A percentile compares a stretch with the other conserved stretches of the same genome.
Conservation (phyloP, 2,797 vertebrate genomes). For the Podarcis lilfordi region DNA sequence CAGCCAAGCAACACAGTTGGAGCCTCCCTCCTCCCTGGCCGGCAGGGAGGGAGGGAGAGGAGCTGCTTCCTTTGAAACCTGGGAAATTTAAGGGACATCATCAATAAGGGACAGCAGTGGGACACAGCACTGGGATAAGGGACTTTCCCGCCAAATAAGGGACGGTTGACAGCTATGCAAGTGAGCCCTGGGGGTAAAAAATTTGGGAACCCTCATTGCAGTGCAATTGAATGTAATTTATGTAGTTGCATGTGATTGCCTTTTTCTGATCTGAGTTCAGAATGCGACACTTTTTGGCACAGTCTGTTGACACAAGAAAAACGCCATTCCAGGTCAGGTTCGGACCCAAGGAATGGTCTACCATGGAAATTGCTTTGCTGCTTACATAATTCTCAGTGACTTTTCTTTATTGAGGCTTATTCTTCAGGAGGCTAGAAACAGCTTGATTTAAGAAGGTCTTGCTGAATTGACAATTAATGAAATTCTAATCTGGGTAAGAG, state of each 20-base stretch:
- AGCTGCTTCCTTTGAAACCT: too few species aligned
- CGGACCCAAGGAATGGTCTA: conserved; percentile 11
- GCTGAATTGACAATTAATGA: conserved; percentile 48
- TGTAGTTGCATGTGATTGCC: conserved; percentile 21
- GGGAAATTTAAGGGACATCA: too few species aligned
- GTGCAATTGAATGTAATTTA: conserved; percentile 50
- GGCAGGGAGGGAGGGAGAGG: too few species aligned
- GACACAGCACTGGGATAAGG: too few species aligned
- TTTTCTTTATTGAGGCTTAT: conserved; percentile 9
- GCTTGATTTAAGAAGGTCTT: conserved; percentile 60
- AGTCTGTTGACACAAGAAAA: conserved; percentile 36
- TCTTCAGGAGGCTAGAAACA: conserved; percentile 32
- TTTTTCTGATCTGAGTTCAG: conserved; percentile 22
- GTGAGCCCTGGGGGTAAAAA: too few species aligned
- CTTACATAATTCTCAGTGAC: background rate
- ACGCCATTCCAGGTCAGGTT: background rate
- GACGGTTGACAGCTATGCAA: too few species aligned
- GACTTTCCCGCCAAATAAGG: too few species aligned
- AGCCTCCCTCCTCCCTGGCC: too few species aligned
- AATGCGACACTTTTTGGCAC: background rate
- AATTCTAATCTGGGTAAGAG: conserved; percentile 46
- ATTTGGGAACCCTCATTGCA: background rate
- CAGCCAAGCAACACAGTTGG: too few species aligned
- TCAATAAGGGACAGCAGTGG: too few species aligned
- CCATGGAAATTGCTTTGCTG: background rate